Conservation (phyloP, 92 coral and sea anemone species). For the Palythoa grandiflora region DNA sequence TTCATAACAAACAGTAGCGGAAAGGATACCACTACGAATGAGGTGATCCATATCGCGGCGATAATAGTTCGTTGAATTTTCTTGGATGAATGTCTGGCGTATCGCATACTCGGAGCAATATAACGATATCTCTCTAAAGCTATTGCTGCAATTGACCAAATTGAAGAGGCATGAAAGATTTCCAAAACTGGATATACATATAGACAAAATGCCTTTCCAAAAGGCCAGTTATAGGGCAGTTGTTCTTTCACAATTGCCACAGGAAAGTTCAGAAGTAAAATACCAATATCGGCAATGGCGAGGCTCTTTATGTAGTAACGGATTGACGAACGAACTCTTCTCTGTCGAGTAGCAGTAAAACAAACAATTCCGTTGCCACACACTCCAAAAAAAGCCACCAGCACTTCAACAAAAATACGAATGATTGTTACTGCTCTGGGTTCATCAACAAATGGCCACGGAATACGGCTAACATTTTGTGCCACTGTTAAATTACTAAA, state of each 20-base stretch:
- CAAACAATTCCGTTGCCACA: constrained; percentile 75
- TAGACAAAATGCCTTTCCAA: constrained; percentile 72
- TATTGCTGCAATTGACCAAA: constrained; percentile 92
- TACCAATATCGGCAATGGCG: constrained; percentile 91
- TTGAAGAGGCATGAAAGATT: constrained; percentile 84
- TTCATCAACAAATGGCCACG: constrained; percentile 54
- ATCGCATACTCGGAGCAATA: constrained; percentile 41
- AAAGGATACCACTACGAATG: constrained; percentile 70
- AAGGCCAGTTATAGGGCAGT: constrained; percentile 76
- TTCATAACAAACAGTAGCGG: constrained; percentile 84
- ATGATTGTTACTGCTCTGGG: constrained; percentile 54
- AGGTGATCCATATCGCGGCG: constrained; percentile 74
- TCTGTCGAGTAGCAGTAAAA: constrained; percentile 58
- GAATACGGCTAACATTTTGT: not conserved
- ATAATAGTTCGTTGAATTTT: not conserved
- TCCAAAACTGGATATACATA: constrained; percentile 83
- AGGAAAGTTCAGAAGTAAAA: constrained; percentile 72
- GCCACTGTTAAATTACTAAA: not conserved
- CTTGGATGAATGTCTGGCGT: constrained; percentile 27
- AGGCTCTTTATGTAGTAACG: constrained; percentile 75
- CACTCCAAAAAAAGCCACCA: constrained; percentile 78
- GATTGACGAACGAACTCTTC: constrained; percentile 64
- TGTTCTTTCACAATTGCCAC: constrained; percentile 79
- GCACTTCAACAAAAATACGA: constrained; percentile 65
- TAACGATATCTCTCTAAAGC: constrained; percentile 81